phyloP scores from a whole-genome alignment of 2,113 vertebrate genomes.

The Jacana jacana region DNA sequence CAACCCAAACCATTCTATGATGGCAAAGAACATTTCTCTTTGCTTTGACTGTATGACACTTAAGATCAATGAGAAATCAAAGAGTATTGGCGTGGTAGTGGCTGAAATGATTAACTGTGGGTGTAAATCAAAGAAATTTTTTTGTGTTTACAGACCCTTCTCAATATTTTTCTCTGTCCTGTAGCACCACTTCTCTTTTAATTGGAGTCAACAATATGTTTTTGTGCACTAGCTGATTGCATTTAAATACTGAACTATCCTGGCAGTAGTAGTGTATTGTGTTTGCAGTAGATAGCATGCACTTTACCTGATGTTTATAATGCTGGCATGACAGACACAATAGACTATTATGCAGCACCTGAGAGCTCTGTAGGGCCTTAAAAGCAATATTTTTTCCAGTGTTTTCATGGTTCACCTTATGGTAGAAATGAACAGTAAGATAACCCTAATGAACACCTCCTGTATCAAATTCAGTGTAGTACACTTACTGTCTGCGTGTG shows the following conservation, averaged over 20 bases:
- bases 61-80: background rate
- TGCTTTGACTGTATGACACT: background rate
- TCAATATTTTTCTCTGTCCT: background rate
- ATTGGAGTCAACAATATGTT: background rate
- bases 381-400: background rate
- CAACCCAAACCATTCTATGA: too few relatives aligned
- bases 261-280: background rate
- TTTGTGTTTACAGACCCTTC: background rate
- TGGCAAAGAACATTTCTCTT: background rate
- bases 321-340: background rate
- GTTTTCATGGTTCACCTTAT: background rate
- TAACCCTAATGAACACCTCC: background rate
- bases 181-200: background rate
- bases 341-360: background rate
- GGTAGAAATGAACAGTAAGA: background rate
- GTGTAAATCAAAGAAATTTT: background rate
- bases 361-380: background rate
- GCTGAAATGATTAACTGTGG: background rate
- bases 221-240: background rate
- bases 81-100: background rate
- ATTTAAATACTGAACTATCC: background rate
- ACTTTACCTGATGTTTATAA: background rate
- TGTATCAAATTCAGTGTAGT: background rate
- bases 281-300: background rate
- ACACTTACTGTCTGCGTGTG: background rate